phyloP scores from a whole-genome alignment of 1,140 invertebrate genomes.

The Bombus impatiens region DNA sequence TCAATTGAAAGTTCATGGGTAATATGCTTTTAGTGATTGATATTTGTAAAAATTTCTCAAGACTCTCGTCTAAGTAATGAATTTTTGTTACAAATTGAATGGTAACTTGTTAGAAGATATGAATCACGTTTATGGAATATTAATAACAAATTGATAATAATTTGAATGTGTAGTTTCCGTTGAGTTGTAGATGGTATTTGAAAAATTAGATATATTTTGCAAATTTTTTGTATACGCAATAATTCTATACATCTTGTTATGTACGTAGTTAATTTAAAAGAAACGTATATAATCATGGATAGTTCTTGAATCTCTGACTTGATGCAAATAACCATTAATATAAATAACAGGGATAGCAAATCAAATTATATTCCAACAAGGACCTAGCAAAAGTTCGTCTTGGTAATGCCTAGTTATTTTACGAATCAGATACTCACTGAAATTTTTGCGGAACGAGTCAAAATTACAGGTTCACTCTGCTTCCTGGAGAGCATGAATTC shows the following conservation, averaged over 20 bases:
- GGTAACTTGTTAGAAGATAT: too few relatives aligned
- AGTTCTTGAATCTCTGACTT: neutral
- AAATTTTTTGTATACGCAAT: too few relatives aligned
- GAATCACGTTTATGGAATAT: too few relatives aligned
- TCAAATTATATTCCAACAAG: neutral
- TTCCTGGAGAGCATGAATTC: neutral
- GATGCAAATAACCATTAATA: neutral
- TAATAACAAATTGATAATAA: too few relatives aligned
- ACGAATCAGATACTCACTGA: neutral
- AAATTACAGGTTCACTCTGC: constrained; percentile 13
- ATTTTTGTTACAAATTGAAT: too few relatives aligned
- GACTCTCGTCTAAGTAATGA: too few relatives aligned
- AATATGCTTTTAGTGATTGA: too few relatives aligned
- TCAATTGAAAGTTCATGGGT: too few relatives aligned
- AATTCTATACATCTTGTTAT: neutral
- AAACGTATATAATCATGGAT: neutral
- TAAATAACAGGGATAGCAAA: neutral
- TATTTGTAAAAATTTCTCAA: too few relatives aligned
- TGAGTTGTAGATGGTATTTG: too few relatives aligned
- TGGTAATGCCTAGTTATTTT: neutral
- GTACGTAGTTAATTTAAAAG: neutral
- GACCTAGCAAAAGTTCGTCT: neutral
- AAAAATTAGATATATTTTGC: too few relatives aligned
- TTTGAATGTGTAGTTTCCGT: too few relatives aligned
- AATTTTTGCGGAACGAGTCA: neutral